Base-by-base conservation (phyloP, 2,797 vertebrate genomes). In the Echiichthys vipera region DNA sequence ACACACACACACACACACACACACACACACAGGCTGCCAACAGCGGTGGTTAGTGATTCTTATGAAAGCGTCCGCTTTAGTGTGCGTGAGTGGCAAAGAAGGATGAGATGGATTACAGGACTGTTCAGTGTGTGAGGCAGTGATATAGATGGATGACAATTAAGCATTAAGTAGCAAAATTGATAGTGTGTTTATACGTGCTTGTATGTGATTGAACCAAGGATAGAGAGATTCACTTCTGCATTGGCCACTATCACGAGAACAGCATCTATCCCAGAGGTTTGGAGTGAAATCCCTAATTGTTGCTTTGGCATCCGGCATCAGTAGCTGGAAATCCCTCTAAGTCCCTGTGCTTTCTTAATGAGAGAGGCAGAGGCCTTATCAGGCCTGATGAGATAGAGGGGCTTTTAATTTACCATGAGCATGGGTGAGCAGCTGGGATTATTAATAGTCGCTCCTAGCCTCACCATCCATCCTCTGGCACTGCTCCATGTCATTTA, bases 291-390 rank as follows among this genome's bases (percentile, higher is more conserved):
- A 92, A 91, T 88, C 91, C 86, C 83, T 91, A 91, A 93, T 92
- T 92, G 91, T 87, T 86, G 74, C 84, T 76, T 85, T 90, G 80
- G 83, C 83, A 86, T 92, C 84, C 83, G 77, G 88, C 85, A 82
- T 91, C 91, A 91, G 89, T 89, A 89, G 86, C 88, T 90, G 74
- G 82, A 92, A 91, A 91, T 94, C 91, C 89, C 85, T 87, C 84
- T 88, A 87, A 90, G 88, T 93, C 91, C 81, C 71, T 77, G 78
- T 82, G 87, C 91, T 82, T 89, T 86, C 85, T 87, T 93, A 94
- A 94, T 92, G 90, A 93, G 88, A 86, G 81, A 84, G 84, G 85
- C 88, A 84, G 85, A 86, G 90, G 88, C 87, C 89, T 91, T 89
- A 92, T 93, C 91, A 81, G 91, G 71, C 85, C 84, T 90, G 90